Conservation (phyloP, 2,888 invertebrate genomes). For the Andricus curvator region DNA sequence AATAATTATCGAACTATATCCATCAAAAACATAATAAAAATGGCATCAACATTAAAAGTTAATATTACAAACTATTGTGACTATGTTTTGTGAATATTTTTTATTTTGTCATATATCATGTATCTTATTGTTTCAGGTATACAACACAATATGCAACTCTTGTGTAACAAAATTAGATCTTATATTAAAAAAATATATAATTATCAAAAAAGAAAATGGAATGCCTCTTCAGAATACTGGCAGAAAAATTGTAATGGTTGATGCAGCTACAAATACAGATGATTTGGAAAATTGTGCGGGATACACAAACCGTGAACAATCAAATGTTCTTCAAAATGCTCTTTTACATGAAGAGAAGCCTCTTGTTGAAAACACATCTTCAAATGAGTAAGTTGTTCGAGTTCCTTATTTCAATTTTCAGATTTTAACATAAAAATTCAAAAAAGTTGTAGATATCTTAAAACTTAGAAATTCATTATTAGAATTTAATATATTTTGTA, state of each 20-base stretch:
- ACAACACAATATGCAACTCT: constrained; percentile 1
- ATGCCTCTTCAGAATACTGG: background rate
- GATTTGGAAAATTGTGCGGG: too few species aligned
- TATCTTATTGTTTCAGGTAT: background rate
- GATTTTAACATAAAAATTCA: background rate
- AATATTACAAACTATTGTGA: too few species aligned
- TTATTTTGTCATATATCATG: background rate
- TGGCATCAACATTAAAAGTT: too few species aligned
- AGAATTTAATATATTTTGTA: background rate
- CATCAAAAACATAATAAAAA: too few species aligned
- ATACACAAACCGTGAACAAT: background rate
- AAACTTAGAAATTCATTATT: background rate
- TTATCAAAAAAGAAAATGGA: background rate
- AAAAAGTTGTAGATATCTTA: too few species aligned
- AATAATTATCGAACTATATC: too few species aligned
- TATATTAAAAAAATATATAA: background rate
- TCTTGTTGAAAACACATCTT: background rate
- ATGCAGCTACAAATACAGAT: background rate
- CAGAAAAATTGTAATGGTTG: background rate
- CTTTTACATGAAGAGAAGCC: background rate
- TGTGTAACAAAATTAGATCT: background rate
- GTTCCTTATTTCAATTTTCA: background rate
- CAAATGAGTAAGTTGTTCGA: background rate
- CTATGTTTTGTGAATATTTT: background rate
- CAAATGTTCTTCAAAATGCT: background rate